phyloP scores from a whole-genome alignment of 2,797 vertebrate genomes.

The Astyanax mexicanus region DNA sequence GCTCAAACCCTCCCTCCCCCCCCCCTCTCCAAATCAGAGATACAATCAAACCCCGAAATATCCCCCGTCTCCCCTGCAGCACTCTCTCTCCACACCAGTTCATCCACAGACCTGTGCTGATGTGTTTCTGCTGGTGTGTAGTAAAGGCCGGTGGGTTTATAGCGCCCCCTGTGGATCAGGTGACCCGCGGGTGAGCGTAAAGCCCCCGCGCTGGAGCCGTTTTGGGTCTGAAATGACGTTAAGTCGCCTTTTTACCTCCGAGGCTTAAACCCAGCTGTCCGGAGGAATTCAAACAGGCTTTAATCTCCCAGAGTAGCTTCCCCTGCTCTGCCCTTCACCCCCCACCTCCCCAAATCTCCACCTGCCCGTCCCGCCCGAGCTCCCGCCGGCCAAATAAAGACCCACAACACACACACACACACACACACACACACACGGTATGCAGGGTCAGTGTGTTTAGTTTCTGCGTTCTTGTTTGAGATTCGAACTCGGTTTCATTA shows the following conservation, averaged over 20 bases:
- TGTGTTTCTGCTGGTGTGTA: conserved; percentile 7
- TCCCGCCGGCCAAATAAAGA: conserved; percentile 21
- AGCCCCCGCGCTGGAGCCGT: conserved; percentile 1
- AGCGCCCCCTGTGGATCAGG: neutral
- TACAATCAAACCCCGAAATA: neutral
- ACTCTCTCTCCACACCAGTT: neutral
- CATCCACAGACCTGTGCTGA: conserved; percentile 3
- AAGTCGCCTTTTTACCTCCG: conserved; percentile 43
- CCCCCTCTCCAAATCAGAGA: too few relatives aligned
- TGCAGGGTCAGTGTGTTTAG: neutral
- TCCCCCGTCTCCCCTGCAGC: neutral
- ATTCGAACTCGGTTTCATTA: too few relatives aligned
- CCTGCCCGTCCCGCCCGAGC: neutral
- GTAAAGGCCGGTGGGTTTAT: conserved; percentile 28
- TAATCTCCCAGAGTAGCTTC: conserved; percentile 56
- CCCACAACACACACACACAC: neutral
- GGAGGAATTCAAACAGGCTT: conserved; percentile 60
- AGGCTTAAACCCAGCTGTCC: conserved; percentile 64
- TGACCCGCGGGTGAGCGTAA: conserved; percentile 2
- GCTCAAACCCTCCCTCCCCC: too few relatives aligned
- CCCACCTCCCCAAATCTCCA: conserved; percentile 11
- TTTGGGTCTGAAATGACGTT: conserved; percentile 48
- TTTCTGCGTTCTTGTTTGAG: too few relatives aligned
- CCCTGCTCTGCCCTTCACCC: conserved; percentile 31
- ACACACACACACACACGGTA: too few relatives aligned